Evolutionary conservation across 1,140 invertebrate genomes (phyloP), one percentile per base, ranked within the genome.

Genomic region (Lordiphosa clarofinis): DNA sequence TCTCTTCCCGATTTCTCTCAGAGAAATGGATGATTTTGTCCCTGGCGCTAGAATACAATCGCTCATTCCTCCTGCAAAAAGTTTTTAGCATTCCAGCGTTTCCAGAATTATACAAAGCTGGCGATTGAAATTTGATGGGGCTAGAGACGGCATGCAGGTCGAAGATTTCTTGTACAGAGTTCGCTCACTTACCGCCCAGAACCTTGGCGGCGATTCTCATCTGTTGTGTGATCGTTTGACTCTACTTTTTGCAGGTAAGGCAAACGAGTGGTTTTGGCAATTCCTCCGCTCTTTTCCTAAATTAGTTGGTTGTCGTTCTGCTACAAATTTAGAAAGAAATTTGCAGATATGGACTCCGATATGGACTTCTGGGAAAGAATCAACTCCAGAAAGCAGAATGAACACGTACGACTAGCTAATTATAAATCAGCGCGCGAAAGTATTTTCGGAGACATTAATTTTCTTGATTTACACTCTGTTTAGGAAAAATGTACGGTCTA

Each of bases 401-500:
- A 39, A 5, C n/a, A 28, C 24, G 24, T 28, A 2, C 24, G 24
- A 1, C 4, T 28, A 28, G 5, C 1, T 7, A 28, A 28, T 28
- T 28, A 28, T 7, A 0, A 28, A 7, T 28, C 24, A 7, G 24
- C 24, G 24, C 24, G 24, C 6, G 24, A 28, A 28, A 5, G 24
- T 7, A 28, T 28, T 7, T 28, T 28, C 6, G 24, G 24, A 28
- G 6, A 28, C 24, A 7, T 28, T 1, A 7, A 28, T 28, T 28
- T 28, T 6, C 24, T 28, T 28, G 6, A 6, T 1, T 28, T 24
- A 24, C 6, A 13, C 15, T 19, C 42, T 1, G 9, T 55, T 55
- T n/a, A 28, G 37, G 38, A 31, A 42, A 33, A 54, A 42, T 13
- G 21, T 54, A 4, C 37, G 24, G 4, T n/a, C 21, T 10, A 21